These are phyloP conservation scores for Holcopasites calliopsidis DNA, from an alignment of 1,140 invertebrate species.

Conservation along the genomic window DNA sequence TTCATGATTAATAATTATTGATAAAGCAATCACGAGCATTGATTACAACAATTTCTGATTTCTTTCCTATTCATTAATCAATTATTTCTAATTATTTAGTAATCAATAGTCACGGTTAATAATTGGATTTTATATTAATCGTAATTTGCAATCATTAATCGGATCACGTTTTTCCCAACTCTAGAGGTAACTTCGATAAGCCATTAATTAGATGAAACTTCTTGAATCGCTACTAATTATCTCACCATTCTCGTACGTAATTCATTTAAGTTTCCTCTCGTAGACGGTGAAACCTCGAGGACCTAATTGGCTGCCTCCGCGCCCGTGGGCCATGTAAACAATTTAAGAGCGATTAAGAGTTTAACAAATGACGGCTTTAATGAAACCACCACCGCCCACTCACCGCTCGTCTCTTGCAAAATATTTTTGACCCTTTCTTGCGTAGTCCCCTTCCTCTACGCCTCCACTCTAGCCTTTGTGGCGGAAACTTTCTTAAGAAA, in stretches of 20 bases:
- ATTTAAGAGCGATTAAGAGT: slow-evolving; percentile 21
- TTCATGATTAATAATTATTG: too few relatives aligned
- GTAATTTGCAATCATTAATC: not conserved
- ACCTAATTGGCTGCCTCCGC: slow-evolving; percentile 4
- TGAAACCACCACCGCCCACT: not conserved
- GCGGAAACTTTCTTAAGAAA: too few relatives aligned
- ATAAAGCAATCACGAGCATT: too few relatives aligned
- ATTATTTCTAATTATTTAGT: not conserved
- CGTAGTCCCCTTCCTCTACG: too few relatives aligned
- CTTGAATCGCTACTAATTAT: slow-evolving; percentile 9
- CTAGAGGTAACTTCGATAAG: not conserved
- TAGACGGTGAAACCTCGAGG: not conserved
- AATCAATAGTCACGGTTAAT: not conserved
- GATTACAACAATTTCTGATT: too few relatives aligned
- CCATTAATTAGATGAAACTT: not conserved
- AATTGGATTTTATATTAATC: not conserved
- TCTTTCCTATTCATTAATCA: not conserved
- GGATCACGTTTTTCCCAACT: not conserved
- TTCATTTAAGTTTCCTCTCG: slow-evolving; percentile 28
- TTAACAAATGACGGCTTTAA: slow-evolving; percentile 26
- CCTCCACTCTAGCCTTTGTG: too few relatives aligned
- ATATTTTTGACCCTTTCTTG: too few relatives aligned
- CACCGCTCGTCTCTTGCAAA: too few relatives aligned
- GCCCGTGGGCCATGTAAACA: slow-evolving; percentile 2
- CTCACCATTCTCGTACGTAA: slow-evolving; percentile 25